phyloP scores from a whole-genome alignment of 2,888 invertebrate species.

The Lagria hirta region DNA sequence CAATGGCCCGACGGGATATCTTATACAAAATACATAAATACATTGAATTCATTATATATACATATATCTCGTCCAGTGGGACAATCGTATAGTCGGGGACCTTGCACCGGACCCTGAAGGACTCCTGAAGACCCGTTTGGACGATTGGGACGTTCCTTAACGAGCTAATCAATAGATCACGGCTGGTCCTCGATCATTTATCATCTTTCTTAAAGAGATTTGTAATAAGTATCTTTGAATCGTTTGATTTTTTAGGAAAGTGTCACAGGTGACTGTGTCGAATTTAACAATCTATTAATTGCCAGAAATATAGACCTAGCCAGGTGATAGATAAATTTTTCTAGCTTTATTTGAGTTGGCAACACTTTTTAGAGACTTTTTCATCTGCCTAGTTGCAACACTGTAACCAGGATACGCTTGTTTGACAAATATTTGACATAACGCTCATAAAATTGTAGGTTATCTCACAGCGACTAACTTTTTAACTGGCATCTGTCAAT shows the following conservation, averaged over 20 bases:
- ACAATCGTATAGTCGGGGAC: constrained; percentile 27
- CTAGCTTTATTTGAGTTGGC: too few relatives aligned
- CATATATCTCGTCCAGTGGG: constrained; percentile 51
- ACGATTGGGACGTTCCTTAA: constrained; percentile 52
- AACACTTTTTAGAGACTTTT: too few relatives aligned
- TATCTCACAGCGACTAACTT: too few relatives aligned
- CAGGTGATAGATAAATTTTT: too few relatives aligned
- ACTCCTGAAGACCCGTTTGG: constrained; percentile 38
- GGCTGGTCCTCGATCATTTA: constrained; percentile 54
- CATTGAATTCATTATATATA: constrained; percentile 56
- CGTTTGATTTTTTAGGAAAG: constrained; percentile 47
- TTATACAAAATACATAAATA: constrained; percentile 57
- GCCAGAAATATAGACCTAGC: too few relatives aligned
- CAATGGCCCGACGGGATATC: constrained; percentile 55
- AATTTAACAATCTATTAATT: constrained; percentile 40
- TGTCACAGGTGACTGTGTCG: constrained; percentile 49
- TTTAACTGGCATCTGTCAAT: too few relatives aligned
- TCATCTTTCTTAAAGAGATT: constrained; percentile 55
- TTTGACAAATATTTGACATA: too few relatives aligned
- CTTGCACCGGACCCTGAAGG: constrained; percentile 12
- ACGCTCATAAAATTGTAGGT: too few relatives aligned
- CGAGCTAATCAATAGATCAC: constrained; percentile 58
- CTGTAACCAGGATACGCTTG: too few relatives aligned
- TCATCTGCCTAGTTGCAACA: too few relatives aligned
- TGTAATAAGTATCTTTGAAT: constrained; percentile 52